Conservation (phyloP, 2,797 vertebrate species). For the Coreius guichenoti region DNA sequence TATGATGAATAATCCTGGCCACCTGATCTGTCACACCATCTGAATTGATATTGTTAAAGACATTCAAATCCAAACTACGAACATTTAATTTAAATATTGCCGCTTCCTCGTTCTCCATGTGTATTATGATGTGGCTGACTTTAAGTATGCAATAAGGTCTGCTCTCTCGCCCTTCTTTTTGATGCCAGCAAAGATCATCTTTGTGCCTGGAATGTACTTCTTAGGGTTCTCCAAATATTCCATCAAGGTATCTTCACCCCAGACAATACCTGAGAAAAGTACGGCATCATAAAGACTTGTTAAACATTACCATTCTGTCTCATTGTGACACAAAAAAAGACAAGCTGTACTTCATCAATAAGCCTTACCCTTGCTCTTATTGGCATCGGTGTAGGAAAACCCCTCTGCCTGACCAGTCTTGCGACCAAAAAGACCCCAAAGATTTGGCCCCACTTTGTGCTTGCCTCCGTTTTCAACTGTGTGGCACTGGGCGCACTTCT, state of each 20-base stretch:
- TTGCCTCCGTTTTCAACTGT: slow-evolving; percentile 83
- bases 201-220: slow-evolving; percentile 90
- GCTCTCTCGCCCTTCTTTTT: slow-evolving; percentile 88
- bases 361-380: slow-evolving; percentile 85
- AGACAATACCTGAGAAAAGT: slow-evolving; percentile 76
- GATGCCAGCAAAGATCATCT: slow-evolving; percentile 89
- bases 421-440: slow-evolving; percentile 82
- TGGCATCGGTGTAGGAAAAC: slow-evolving; percentile 83
- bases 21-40: slow-evolving; percentile 22
- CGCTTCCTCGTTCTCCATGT: background rate
- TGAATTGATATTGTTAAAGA: slow-evolving; percentile 40
- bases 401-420: slow-evolving; percentile 82
- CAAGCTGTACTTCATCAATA: background rate
- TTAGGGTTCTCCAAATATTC: slow-evolving; percentile 90
- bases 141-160: slow-evolving; percentile 85
- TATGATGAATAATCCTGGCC: slow-evolving; percentile 33
- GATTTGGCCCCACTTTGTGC: slow-evolving; percentile 83
- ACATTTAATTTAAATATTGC: slow-evolving; percentile 69
- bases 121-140: slow-evolving; percentile 80
- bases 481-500: slow-evolving; percentile 86
- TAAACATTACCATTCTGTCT: background rate
- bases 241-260: slow-evolving; percentile 81
- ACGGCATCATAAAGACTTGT: background rate
- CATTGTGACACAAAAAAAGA: background rate
- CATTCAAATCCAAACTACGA: slow-evolving; percentile 45